Evolutionary conservation across 35 echinoderm and acorn worm species (phyloP).

Genomic region (Acanthaster planci): DNA sequence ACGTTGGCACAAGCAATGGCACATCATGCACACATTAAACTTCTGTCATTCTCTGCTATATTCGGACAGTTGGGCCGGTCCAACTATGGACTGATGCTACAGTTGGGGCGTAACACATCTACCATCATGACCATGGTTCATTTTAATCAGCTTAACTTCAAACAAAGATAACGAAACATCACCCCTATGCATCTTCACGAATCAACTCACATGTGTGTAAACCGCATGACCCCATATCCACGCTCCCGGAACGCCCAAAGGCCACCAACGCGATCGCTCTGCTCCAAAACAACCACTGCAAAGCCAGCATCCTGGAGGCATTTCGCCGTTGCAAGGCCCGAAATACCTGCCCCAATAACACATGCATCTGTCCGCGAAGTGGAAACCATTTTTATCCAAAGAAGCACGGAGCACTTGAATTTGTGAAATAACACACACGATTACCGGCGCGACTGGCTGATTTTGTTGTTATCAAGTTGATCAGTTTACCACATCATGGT

Average conservation of each 20-base stretch:
- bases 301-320: slow-evolving; percentile 78
- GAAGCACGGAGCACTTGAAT: too few relatives aligned
- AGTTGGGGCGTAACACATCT: too few relatives aligned
- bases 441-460: not conserved
- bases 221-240: slow-evolving; percentile 95
- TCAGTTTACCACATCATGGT: not conserved
- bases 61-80: too few relatives aligned
- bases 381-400: not conserved
- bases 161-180: too few relatives aligned
- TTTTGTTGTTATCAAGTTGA: not conserved
- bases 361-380: slow-evolving; percentile 63
- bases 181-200: too few relatives aligned
- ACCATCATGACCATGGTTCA: too few relatives aligned
- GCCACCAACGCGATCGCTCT: slow-evolving; percentile 73
- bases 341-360: slow-evolving; percentile 97
- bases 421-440: not conserved
- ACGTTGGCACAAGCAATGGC: too few relatives aligned
- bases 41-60: too few relatives aligned
- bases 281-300: slow-evolving; percentile 69
- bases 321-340: slow-evolving; percentile 90
- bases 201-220: slow-evolving; percentile 92
- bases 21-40: too few relatives aligned
- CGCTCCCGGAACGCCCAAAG: slow-evolving; percentile 88
- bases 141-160: too few relatives aligned
- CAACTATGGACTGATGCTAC: too few relatives aligned